These are phyloP conservation scores for Ammodytes marinus DNA, from an alignment of 2,113 vertebrate species.

Conservation along the genomic window DNA sequence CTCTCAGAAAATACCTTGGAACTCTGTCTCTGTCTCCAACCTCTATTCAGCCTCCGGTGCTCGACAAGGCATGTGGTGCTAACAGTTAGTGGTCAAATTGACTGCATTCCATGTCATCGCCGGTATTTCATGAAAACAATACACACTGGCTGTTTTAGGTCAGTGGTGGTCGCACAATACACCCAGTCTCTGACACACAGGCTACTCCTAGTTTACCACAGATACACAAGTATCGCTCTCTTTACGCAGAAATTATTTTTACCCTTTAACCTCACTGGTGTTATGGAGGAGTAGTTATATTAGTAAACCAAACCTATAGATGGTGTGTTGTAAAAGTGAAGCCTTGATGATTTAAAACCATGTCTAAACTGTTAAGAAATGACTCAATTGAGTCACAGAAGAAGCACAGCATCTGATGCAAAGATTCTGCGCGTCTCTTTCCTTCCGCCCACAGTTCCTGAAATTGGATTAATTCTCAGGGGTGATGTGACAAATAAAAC, in stretches of 20 bases:
- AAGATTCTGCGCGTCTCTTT: conserved; percentile 11
- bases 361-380: neutral
- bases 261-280: neutral
- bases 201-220: neutral
- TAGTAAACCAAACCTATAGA: neutral
- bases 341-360: neutral
- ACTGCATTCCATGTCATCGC: conserved; percentile 47
- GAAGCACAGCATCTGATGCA: conserved; percentile 12
- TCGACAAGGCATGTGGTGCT: conserved; percentile 14
- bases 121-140: conserved; percentile 72
- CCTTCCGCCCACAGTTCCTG: conserved; percentile 31
- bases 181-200: conserved; percentile 20
- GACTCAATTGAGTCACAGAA: neutral
- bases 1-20: neutral
- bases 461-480: conserved; percentile 76
- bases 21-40: conserved; percentile 1
- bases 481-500: conserved; percentile 83
- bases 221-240: neutral
- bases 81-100: conserved; percentile 26
- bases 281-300: neutral
- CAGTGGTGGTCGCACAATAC: conserved; percentile 40
- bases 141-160: conserved; percentile 42
- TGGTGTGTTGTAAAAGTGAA: neutral
- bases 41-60: neutral
- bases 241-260: neutral